Conservation (phyloP, 2,113 vertebrate species). For the Oxyruncus cristatus region DNA sequence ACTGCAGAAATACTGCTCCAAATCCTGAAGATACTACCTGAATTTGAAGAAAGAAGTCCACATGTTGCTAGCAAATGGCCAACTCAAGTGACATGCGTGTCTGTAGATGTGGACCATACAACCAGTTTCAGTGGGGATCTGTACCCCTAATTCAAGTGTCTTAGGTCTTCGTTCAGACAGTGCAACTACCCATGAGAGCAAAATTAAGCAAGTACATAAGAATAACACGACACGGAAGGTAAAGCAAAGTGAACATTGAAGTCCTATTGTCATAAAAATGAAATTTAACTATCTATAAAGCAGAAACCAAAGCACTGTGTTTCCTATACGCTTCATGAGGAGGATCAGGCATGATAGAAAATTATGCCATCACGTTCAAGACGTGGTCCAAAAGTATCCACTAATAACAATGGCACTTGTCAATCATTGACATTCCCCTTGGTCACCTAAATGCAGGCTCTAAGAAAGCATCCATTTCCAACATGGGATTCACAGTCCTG, state of each 20-base stretch:
- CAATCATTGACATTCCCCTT: background rate
- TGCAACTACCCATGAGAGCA: background rate
- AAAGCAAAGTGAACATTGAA: background rate
- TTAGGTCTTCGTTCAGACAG: background rate
- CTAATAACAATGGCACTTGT: background rate
- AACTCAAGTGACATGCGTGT: accelerated
- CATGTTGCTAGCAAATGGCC: accelerated
- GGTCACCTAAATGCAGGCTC: background rate
- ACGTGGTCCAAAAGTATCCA: background rate
- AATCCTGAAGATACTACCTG: background rate
- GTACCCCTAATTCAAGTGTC: background rate
- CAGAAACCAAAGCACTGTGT: background rate
- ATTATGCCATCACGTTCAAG: background rate
- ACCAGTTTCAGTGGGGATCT: background rate
- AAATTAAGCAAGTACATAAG: background rate
- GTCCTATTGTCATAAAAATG: background rate
- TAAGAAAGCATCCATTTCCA: background rate
- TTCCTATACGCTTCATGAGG: background rate
- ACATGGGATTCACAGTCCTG: background rate
- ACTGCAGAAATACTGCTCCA: background rate
- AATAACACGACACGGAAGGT: accelerated
- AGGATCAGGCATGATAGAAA: background rate
- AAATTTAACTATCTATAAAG: background rate
- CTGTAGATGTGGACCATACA: background rate
- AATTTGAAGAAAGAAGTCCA: background rate